phyloP scores from a whole-genome alignment of 2,888 invertebrate genomes.

The Tribolium freemani region DNA sequence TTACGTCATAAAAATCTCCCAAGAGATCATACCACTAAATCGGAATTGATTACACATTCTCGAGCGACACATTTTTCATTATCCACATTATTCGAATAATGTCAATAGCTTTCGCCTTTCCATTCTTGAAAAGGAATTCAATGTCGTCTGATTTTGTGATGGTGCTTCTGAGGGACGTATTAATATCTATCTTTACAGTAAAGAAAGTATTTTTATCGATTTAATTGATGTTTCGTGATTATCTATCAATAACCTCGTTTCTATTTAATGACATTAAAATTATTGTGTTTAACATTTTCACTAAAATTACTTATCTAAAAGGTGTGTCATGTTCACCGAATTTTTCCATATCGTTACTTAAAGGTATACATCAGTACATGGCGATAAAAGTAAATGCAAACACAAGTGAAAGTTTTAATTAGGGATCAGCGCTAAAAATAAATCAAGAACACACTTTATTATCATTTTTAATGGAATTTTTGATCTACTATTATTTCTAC shows the following conservation, averaged over 20 bases:
- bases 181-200: not conserved
- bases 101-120: slow-evolving; percentile 1
- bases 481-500: too few species aligned
- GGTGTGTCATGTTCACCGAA: not conserved
- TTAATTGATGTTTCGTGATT: not conserved
- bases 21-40: not conserved
- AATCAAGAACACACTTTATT: not conserved
- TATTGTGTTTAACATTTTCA: not conserved
- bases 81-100: not conserved
- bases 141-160: not conserved
- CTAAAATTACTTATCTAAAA: not conserved
- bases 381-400: not conserved
- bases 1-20: not conserved
- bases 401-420: not conserved
- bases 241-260: not conserved
- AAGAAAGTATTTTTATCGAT: not conserved
- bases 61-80: too few species aligned
- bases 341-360: not conserved
- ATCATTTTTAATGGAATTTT: not conserved
- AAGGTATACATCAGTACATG: not conserved
- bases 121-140: slow-evolving; percentile 11
- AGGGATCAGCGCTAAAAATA: not conserved
- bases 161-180: not conserved
- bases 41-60: too few species aligned
- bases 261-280: not conserved